phyloP scores from a whole-genome alignment of 2,113 vertebrate genomes.

The Anthoscopus minutus region DNA sequence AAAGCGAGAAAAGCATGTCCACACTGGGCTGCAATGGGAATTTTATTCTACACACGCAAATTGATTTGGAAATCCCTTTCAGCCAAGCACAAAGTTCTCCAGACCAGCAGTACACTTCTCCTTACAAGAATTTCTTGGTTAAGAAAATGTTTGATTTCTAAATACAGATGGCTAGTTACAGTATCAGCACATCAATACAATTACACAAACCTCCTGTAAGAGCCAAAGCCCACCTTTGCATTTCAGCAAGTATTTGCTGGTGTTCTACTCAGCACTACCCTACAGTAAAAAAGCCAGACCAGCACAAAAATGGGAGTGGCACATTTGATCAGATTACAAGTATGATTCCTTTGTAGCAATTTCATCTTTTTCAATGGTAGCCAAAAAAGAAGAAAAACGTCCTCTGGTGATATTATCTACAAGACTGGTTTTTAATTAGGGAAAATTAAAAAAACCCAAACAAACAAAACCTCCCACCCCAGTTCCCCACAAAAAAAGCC shows the following conservation, averaged over 20 bases:
- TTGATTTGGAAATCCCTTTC: neutral
- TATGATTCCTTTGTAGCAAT: neutral
- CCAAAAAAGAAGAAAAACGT: neutral
- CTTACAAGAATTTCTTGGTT: neutral
- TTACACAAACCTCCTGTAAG: neutral
- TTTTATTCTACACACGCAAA: neutral
- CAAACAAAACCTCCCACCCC: neutral
- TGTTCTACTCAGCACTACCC: neutral
- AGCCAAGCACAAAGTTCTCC: neutral
- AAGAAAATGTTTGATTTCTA: neutral
- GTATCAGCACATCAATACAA: neutral
- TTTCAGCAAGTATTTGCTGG: neutral
- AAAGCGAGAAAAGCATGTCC: neutral
- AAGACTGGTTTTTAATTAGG: neutral
- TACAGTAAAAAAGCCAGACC: neutral
- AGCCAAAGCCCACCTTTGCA: neutral
- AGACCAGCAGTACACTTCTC: accelerated
- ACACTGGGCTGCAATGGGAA: neutral
- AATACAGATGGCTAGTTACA: neutral
- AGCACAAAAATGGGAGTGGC: constrained; percentile 50
- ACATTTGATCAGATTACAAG: neutral
- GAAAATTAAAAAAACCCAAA: neutral
- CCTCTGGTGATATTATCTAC: neutral
- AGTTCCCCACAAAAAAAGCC: accelerated
- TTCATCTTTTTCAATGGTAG: neutral